phyloP scores from a whole-genome alignment of 2,797 vertebrate genomes.

The Lagodon rhomboides region DNA sequence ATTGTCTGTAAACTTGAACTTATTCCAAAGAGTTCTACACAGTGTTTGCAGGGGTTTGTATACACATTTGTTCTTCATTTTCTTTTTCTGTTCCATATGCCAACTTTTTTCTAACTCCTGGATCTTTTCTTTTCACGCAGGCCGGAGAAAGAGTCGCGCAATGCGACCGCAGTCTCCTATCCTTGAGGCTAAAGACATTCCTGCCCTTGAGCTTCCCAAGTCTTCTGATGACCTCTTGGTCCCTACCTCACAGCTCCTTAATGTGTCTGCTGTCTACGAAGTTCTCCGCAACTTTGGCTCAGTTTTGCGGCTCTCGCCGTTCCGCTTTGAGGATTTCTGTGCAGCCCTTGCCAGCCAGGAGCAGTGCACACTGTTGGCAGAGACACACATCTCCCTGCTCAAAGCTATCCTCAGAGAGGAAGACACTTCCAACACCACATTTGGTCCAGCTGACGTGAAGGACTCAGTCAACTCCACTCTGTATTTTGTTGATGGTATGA shows the following conservation, averaged over 20 bases:
- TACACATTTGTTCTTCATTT: background rate
- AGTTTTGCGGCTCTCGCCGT: constrained; percentile 94
- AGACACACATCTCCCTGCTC: constrained; percentile 95
- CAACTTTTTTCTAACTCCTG: constrained; percentile 6
- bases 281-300: constrained; percentile 97
- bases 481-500: constrained; percentile 98
- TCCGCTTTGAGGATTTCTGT: constrained; percentile 98
- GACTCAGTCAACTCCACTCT: constrained; percentile 97
- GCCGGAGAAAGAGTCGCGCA: constrained; percentile 89
- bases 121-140: constrained; percentile 71
- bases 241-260: constrained; percentile 93
- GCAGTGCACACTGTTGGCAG: constrained; percentile 96
- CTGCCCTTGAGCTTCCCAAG: constrained; percentile 93
- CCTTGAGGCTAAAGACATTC: constrained; percentile 93
- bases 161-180: constrained; percentile 91
- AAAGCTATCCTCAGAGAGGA: constrained; percentile 98
- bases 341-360: constrained; percentile 94
- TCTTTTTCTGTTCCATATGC: background rate
- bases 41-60: background rate
- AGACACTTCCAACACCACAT: constrained; percentile 97
- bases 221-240: constrained; percentile 96
- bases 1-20: background rate
- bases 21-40: background rate
- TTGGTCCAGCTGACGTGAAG: constrained; percentile 96
- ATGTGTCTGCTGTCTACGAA: constrained; percentile 94